These are phyloP conservation scores for Platypus cylindrus DNA, from an alignment of 2,888 invertebrate genomes.

Conservation along the genomic window DNA sequence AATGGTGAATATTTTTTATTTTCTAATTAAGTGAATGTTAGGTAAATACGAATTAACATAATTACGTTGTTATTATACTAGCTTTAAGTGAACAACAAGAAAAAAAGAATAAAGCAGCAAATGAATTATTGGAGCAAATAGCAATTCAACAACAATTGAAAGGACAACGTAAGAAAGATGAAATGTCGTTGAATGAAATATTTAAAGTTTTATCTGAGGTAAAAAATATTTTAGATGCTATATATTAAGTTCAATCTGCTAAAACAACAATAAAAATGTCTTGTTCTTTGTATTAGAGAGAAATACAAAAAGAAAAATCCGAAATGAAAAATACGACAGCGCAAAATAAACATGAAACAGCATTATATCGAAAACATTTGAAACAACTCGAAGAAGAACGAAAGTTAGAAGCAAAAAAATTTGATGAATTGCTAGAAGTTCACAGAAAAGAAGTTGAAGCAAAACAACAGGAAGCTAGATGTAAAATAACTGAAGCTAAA, in stretches of 20 bases:
- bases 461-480: slow-evolving; percentile 28
- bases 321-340: slow-evolving; percentile 18
- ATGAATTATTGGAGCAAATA: slow-evolving; percentile 29
- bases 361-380: slow-evolving; percentile 27
- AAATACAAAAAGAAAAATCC: slow-evolving; percentile 27
- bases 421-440: slow-evolving; percentile 24
- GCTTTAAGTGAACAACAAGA: slow-evolving; percentile 19
- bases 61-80: too few relatives aligned
- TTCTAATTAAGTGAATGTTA: too few relatives aligned
- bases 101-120: slow-evolving; percentile 22
- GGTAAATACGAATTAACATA: too few relatives aligned
- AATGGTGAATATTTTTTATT: too few relatives aligned
- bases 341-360: slow-evolving; percentile 25
- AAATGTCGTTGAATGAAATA: slow-evolving; percentile 27
- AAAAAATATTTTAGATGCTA: slow-evolving; percentile 3
- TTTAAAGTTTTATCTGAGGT: slow-evolving; percentile 24
- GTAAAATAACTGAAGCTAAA: slow-evolving; percentile 27
- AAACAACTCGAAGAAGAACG: slow-evolving; percentile 26
- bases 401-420: slow-evolving; percentile 26
- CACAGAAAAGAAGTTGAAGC: slow-evolving; percentile 24
- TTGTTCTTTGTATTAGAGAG: slow-evolving; percentile 18
- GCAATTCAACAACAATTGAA: slow-evolving; percentile 23
- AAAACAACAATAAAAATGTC: too few relatives aligned
- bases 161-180: slow-evolving; percentile 26
- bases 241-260: not conserved